Evolutionary conservation across 64 coral and sea anemone species (phyloP), one percentile per base, ranked within the genome.

Genomic region (Montipora efflorescens): DNA sequence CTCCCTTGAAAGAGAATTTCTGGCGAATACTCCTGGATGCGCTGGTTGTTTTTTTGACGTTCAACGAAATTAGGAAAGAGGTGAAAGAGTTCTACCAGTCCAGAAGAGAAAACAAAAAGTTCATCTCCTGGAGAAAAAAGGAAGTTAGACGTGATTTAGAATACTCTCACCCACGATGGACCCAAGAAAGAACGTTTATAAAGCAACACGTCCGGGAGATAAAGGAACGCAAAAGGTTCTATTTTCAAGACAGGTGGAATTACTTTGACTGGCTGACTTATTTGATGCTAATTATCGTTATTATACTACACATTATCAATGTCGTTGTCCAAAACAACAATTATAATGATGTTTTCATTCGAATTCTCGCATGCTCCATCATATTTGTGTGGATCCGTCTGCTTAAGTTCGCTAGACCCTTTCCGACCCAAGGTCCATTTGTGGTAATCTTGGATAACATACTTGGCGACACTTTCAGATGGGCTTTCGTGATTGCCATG

Each of bases 361-460:
- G 89, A 7, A 88, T 98, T 15, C 90, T 91, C 11, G 86, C 96
- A 7, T 94, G 89, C 72, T 87, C 83, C 15, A 79, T 97, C 18
- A 97, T 97, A 45, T 79, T 98, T 14, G 59, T 98, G 15, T 98
- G 96, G 96, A 55, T 98, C 16, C 75, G 96, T 18, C 70, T 98
- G 0, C 77, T 98, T 1, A 95, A 98, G 59, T 98, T 89, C 84
- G 93, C 90, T 19, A 80, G 96, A 73, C 96, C 96, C 9, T 98
- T 98, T 16, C 93, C 91, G 3, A 79, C 74, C 22, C 84, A 75
- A 21, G 96, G 96, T 6, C 96, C 96, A 20, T 98, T 98, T 55
- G 96, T 98, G 43, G 96, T 88, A 9, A 98, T 98, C 25, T 64
- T 98, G 16, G 87, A 87, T 51, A 85, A 91, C 78, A 98, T 98